Evolutionary conservation across 1,140 invertebrate genomes (phyloP).

Genomic region (Lasioglossum albipes): DNA sequence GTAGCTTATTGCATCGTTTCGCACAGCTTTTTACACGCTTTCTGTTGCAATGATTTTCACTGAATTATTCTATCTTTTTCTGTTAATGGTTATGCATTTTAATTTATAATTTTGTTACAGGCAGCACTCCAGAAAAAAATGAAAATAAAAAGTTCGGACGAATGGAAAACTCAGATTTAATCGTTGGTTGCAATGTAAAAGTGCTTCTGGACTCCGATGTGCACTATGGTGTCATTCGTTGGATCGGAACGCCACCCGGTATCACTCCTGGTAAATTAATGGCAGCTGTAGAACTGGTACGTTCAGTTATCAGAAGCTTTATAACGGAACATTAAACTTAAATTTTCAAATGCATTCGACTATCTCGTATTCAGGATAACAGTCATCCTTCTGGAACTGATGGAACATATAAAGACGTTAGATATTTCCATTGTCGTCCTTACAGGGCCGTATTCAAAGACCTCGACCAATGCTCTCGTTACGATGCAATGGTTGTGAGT

Average conservation of each 20-base stretch:
- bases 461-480: conserved; percentile 87
- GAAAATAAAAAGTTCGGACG: conserved; percentile 73
- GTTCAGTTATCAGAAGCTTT: conserved; percentile 24
- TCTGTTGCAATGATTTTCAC: not conserved
- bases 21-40: not conserved
- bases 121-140: conserved; percentile 72
- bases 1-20: not conserved
- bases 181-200: conserved; percentile 88
- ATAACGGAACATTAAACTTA: not conserved
- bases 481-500: conserved; percentile 87
- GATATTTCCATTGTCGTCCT: conserved; percentile 86
- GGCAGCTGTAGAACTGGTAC: conserved; percentile 86
- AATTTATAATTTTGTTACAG: conserved; percentile 29
- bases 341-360: not conserved
- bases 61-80: not conserved
- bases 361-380: conserved; percentile 80
- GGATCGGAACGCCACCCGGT: conserved; percentile 86
- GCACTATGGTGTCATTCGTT: conserved; percentile 90
- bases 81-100: not conserved
- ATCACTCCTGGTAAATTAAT: conserved; percentile 80
- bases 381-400: conserved; percentile 84
- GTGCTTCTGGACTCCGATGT: conserved; percentile 82
- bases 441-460: conserved; percentile 89
- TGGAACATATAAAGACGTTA: conserved; percentile 86
- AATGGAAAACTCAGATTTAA: conserved; percentile 79